Percentiles rank a stretch among this genome's conserved stretches.
Evolutionary conservation across 2,797 vertebrate species (phyloP).

Genomic region (Anguilla obscura): DNA sequence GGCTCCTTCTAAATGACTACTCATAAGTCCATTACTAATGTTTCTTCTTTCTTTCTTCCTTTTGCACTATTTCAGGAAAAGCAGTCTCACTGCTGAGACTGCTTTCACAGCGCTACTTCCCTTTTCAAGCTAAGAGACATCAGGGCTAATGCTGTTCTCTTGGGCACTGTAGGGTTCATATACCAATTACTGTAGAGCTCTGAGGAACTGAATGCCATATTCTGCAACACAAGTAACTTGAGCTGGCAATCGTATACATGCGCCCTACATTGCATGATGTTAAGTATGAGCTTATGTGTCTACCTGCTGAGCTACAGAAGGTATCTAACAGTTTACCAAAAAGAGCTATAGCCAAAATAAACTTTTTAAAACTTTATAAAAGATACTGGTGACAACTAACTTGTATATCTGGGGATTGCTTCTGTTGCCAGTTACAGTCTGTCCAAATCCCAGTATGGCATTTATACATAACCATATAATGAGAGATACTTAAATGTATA

Average conservation of each 20-base stretch:
- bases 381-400: neutral
- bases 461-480: neutral
- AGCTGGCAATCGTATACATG: slow-evolving; percentile 35
- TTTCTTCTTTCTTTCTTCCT: neutral
- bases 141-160: slow-evolving; percentile 21
- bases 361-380: neutral
- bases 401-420: neutral
- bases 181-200: slow-evolving; percentile 35
- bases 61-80: neutral
- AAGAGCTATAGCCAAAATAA: neutral
- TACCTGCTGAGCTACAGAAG: slow-evolving; percentile 47
- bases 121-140: slow-evolving; percentile 24
- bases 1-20: neutral
- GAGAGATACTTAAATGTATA: neutral
- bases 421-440: neutral
- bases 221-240: slow-evolving; percentile 54
- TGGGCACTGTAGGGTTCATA: slow-evolving; percentile 47
- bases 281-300: slow-evolving; percentile 55
- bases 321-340: slow-evolving; percentile 21
- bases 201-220: slow-evolving; percentile 56
- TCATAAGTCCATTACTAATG: neutral
- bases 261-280: slow-evolving; percentile 29
- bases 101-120: neutral
- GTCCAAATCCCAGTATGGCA: neutral
- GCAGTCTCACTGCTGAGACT: neutral